Evolutionary conservation across 2,113 vertebrate genomes (phyloP), one percentile per base, ranked within the genome.

Genomic region (Pholis gunnellus): DNA sequence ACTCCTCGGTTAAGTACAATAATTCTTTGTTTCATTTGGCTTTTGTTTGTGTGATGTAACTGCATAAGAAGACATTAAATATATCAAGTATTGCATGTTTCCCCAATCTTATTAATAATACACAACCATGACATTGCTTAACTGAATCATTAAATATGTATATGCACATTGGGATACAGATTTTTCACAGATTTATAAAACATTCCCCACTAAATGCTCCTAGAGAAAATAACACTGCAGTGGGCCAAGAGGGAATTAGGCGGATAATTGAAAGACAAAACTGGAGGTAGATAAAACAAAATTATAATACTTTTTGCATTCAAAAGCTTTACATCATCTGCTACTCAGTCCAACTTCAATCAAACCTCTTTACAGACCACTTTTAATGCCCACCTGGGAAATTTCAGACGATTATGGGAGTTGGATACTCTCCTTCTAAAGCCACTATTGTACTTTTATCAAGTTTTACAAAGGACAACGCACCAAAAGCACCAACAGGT

Each of bases 131-230:
- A 84, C 82, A 85, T 61, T 76, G 86, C 76, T 84, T 76, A 82
- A 86, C 74, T 71, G 77, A 73, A 40, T 56, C 68, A 87, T 91
- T 75, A 92, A 88, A 92, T 81, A 88, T 92, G 78, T 74, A 93
- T 88, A 65, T 83, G 86, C 34, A 44, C 72, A 79, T 75, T 83
- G 81, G 83, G 82, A 90, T 73, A 64, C 54, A 44, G 56, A 77
- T 60, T 86, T 82, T 77, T 65, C 56, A 50, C 71, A 77, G 52
- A 83, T 87, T 88, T 81, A 64, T 78, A 9, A 74, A 85, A 77
- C 38, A 75, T 84, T 88, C 29, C 13, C 17, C 4, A 59, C 74
- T 81, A 78, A 90, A 84, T 83, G 61, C 6, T 65, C n/a, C 22
- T 15, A 60, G 40, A 40, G 64, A 42, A 66, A 59, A 57, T 18